Base-by-base conservation (phyloP, 2,113 vertebrate species). In the Haemorhous mexicanus region DNA sequence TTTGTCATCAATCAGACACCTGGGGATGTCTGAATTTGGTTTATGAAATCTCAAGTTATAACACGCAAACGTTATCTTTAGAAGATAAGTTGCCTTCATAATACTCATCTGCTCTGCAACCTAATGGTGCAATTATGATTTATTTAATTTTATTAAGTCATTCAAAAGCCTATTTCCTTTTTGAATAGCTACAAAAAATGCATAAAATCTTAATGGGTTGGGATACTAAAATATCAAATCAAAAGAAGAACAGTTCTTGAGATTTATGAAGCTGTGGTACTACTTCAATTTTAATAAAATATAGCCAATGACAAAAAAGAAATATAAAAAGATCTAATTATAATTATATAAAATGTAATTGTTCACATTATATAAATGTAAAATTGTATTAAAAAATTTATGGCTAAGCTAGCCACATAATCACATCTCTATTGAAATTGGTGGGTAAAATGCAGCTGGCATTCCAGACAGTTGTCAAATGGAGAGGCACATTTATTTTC, bases 131-230 rank as follows among this genome's bases (percentile, higher is more conserved):
- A 86, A 90, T 90, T 74, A 70, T 69, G 83, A 88, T 80, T 93
- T 46, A 95, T 92, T 90, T 93, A 63, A 88, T 80, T 93, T 95
- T 95, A 83, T 95, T 69, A 92, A 92, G 75, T 74, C 46, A 76
- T 95, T 72, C 70, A 80, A 90, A 39, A 84, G 66, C 84, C 68
- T 90, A 86, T 94, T 95, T 94, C 64, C 43, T 90, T 84, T 90
- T 63, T 59, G 30, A 92, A 95, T 50, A 83, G 43, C 68, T 83
- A 62, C 58, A 76, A 90, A 91, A 77, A 87, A 66, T 49, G 17
- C 63, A n/a, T 77, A 70, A 74, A 52, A 5, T 81, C 35, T 81
- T 89, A 84, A 86, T 74, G 50, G 6, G 3, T 35, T 84, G 18
- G 43, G 44, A 77, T 53, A 81, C 17, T 73, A 88, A 66, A 80